These are phyloP conservation scores for Otus scops DNA, from an alignment of 2,797 vertebrate genomes.

Conservation along the genomic window DNA sequence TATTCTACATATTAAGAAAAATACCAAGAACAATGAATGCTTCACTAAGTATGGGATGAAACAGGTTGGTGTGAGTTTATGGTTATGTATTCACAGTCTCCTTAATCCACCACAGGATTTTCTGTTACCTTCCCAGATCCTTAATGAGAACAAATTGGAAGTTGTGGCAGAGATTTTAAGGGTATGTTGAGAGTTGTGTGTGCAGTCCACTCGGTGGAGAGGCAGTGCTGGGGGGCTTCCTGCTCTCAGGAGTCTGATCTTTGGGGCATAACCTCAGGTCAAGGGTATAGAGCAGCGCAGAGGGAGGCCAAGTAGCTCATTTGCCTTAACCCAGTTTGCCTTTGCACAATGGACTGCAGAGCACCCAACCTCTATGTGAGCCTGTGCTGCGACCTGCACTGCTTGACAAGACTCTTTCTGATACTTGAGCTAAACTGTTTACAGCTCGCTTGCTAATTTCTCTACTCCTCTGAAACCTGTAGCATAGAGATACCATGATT, in stretches of 20 bases:
- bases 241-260: background rate
- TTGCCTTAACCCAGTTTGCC: background rate
- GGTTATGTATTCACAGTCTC: background rate
- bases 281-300: background rate
- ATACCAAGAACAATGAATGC: background rate
- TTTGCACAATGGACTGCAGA: background rate
- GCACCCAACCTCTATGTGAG: background rate
- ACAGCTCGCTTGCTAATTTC: background rate
- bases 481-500: background rate
- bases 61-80: background rate
- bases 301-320: background rate
- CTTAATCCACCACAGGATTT: background rate
- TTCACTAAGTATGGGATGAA: background rate
- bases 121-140: background rate
- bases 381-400: background rate
- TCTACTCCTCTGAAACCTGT: background rate
- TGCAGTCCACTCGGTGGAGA: background rate
- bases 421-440: constrained; percentile 3
- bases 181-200: background rate
- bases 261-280: background rate
- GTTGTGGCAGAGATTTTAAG: background rate
- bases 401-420: background rate
- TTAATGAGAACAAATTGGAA: background rate
- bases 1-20: background rate
- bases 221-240: background rate